Evolutionary conservation across 2,797 vertebrate species (phyloP), one percentile per base, ranked within the genome.

Genomic region (Crocodylus rhombifer): DNA sequence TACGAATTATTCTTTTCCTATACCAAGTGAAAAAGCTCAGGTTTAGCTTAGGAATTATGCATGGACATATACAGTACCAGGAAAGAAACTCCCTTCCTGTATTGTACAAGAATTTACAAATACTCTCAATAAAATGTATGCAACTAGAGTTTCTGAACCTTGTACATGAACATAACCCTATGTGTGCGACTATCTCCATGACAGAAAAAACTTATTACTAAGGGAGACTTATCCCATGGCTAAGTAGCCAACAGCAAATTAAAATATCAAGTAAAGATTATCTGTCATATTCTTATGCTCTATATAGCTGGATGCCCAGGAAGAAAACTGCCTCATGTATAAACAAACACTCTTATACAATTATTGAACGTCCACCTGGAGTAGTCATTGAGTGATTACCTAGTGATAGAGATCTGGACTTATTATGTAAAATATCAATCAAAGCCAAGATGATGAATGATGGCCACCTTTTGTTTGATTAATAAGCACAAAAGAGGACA

Each of bases 241-340:
- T 91, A 96, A 95, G 77, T 23, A 95, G 85, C 14, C 87, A 95
- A 87, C 42, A 90, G 74, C 25, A 96, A 94, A 97, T 95, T 91
- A 88, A 92, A 94, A 92, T 83, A 77, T 30, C 78, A 79, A 89
- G 67, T 82, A 95, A 97, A 95, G 77, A 91, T 82, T 95, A 71
- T 91, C 92, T 96, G 91, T 92, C 90, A 94, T 80, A 94, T 83
- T 80, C 11, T 77, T 85, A 30, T 87, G 17, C 25, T 82, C 10
- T 91, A 25, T 82, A 42, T 15, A 87, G 26, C 21, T 61, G 57
- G 58, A 94, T 95, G 73, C 17, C 61, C 61, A 81, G 77, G 87
- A 96, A 97, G 62, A 84, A 91, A 94, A 88, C 65, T 56, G 76
- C 69, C 71, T 87, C 58, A 84, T 89, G 30, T 80, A 94, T 82